Conservation (phyloP, 2,888 invertebrate species). For the Drosophila subquinaria region DNA sequence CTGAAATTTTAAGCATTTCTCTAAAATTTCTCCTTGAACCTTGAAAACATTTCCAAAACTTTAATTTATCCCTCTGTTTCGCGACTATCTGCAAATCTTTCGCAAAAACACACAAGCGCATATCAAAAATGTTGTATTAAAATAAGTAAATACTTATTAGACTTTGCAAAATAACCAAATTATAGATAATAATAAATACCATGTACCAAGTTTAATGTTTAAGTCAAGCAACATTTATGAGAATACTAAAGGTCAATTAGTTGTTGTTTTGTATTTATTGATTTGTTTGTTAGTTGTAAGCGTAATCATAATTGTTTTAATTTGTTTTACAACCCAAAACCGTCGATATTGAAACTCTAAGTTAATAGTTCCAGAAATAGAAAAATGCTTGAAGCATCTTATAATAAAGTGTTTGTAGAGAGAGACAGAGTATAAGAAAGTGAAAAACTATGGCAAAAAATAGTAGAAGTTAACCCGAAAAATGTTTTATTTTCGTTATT, state of each 20-base stretch:
- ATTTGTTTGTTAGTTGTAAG: conserved; percentile 51
- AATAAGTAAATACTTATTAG: conserved; percentile 48
- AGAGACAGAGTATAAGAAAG: conserved; percentile 42
- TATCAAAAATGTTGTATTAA: conserved; percentile 35
- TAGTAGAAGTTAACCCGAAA: conserved; percentile 80
- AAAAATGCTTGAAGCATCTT: conserved; percentile 49
- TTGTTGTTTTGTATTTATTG: conserved; percentile 30
- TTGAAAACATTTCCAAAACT: background rate
- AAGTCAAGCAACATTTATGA: conserved; percentile 53
- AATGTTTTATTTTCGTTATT: conserved; percentile 85
- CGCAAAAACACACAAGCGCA: conserved; percentile 75
- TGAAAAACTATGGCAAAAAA: conserved; percentile 37
- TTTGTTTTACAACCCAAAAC: conserved; percentile 52
- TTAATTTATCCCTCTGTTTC: conserved; percentile 45
- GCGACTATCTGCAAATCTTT: conserved; percentile 65
- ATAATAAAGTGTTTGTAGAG: conserved; percentile 41
- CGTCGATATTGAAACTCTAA: conserved; percentile 52
- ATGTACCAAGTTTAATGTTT: conserved; percentile 57
- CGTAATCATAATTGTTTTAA: conserved; percentile 31
- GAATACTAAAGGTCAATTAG: conserved; percentile 50
- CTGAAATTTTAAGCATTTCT: background rate
- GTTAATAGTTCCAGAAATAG: conserved; percentile 38
- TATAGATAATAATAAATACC: conserved; percentile 58
- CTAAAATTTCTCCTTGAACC: background rate
- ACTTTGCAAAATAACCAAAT: conserved; percentile 77